phyloP scores from a whole-genome alignment of 35 echinoderm and acorn worm species.

The Stichopus chloronotus region DNA sequence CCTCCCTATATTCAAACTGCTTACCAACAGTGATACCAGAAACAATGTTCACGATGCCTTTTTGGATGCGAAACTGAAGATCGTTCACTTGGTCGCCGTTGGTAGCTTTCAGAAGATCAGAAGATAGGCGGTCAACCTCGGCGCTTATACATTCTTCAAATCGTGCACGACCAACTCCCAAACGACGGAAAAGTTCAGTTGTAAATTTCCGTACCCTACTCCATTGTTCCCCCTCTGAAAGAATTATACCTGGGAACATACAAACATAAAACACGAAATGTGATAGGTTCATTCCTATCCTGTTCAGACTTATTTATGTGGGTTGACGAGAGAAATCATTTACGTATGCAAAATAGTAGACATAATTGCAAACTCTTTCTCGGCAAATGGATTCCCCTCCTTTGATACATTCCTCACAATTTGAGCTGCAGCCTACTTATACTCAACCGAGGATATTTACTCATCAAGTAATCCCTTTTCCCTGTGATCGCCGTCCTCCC shows the following conservation, averaged over 20 bases:
- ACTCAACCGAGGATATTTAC: too few relatives aligned
- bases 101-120: neutral
- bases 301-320: neutral
- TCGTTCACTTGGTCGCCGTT: neutral
- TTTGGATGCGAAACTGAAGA: neutral
- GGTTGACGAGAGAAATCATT: neutral
- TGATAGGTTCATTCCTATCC: neutral
- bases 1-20: conserved; percentile 38
- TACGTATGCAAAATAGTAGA: too few relatives aligned
- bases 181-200: conserved; percentile 17
- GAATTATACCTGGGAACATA: conserved; percentile 17
- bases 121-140: conserved; percentile 8
- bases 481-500: too few relatives aligned
- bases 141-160: conserved; percentile 5
- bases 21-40: conserved; percentile 19
- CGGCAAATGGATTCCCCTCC: too few relatives aligned
- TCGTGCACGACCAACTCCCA: conserved; percentile 42
- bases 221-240: conserved; percentile 6
- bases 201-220: conserved; percentile 12
- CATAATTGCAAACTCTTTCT: too few relatives aligned
- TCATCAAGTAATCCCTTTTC: too few relatives aligned
- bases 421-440: too few relatives aligned
- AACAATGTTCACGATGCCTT: conserved; percentile 43
- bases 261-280: neutral
- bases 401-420: too few relatives aligned